Evolutionary conservation across 2,888 invertebrate species (phyloP).

Genomic region (Venustoraphidia nigricollis): DNA sequence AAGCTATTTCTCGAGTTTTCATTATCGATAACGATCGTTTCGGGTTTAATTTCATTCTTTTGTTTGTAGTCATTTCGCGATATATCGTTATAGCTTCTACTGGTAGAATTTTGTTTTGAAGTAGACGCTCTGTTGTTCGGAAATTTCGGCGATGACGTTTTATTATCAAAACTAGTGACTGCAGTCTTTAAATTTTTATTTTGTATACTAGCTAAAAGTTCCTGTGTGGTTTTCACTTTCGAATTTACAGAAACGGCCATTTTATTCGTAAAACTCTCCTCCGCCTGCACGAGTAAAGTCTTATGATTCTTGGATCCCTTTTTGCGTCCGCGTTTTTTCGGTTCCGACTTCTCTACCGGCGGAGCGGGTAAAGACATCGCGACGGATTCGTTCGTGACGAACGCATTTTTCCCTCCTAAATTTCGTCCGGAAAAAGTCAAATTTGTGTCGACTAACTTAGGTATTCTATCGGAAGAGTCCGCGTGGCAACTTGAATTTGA

Average conservation of each 20-base stretch:
- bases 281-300: slow-evolving; percentile 32
- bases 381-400: slow-evolving; percentile 13
- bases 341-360: slow-evolving; percentile 19
- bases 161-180: background rate
- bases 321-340: slow-evolving; percentile 41
- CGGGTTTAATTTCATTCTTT: slow-evolving; percentile 18
- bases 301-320: slow-evolving; percentile 40
- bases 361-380: slow-evolving; percentile 7
- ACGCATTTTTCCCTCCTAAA: slow-evolving; percentile 9
- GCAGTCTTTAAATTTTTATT: slow-evolving; percentile 17
- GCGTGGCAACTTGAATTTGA: slow-evolving; percentile 35
- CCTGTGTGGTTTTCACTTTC: slow-evolving; percentile 62
- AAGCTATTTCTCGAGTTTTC: slow-evolving; percentile 3
- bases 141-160: no score
- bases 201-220: slow-evolving; percentile 63
- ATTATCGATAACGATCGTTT: slow-evolving; percentile 13
- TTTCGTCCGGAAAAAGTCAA: slow-evolving; percentile 5
- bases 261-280: slow-evolving; percentile 37
- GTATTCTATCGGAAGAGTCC: slow-evolving; percentile 20
- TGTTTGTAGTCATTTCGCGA: slow-evolving; percentile 6
- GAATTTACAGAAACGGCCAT: slow-evolving; percentile 42
- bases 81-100: background rate
- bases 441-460: slow-evolving; percentile 1
- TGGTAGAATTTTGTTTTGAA: background rate
- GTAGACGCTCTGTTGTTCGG: no score